Conservation (phyloP, 1,140 invertebrate species). For the Temnothorax longispinosus region DNA sequence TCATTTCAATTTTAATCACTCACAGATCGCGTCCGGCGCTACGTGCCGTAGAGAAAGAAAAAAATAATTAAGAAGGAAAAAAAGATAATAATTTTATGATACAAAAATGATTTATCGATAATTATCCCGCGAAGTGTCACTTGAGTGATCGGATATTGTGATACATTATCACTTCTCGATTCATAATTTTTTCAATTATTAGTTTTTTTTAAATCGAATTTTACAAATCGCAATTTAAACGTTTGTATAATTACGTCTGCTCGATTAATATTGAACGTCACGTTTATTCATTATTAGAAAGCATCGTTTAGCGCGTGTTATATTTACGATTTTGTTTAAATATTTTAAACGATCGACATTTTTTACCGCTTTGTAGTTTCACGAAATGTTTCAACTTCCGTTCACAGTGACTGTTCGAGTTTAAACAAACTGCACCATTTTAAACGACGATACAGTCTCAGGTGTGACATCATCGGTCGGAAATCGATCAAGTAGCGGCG, state of each 20-base stretch:
- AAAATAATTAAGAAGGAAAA: background rate
- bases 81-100: background rate
- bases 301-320: background rate
- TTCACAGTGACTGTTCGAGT: conserved; percentile 11
- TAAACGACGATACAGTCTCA: background rate
- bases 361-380: background rate
- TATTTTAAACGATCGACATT: background rate
- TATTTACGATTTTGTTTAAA: background rate
- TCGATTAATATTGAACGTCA: background rate
- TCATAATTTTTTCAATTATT: background rate
- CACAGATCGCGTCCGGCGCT: background rate
- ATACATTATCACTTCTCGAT: background rate
- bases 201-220: background rate
- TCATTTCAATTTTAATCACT: conserved; percentile 39
- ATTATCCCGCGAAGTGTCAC: background rate
- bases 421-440: background rate
- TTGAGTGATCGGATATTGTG: background rate
- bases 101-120: conserved; percentile 10
- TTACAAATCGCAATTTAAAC: conserved; percentile 25
- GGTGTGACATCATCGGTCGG: background rate
- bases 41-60: background rate
- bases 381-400: background rate
- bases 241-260: background rate
- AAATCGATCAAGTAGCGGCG: background rate
- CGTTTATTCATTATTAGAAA: background rate